Conservation (phyloP, 2,797 vertebrate genomes). For the Antrozous pallidus region DNA sequence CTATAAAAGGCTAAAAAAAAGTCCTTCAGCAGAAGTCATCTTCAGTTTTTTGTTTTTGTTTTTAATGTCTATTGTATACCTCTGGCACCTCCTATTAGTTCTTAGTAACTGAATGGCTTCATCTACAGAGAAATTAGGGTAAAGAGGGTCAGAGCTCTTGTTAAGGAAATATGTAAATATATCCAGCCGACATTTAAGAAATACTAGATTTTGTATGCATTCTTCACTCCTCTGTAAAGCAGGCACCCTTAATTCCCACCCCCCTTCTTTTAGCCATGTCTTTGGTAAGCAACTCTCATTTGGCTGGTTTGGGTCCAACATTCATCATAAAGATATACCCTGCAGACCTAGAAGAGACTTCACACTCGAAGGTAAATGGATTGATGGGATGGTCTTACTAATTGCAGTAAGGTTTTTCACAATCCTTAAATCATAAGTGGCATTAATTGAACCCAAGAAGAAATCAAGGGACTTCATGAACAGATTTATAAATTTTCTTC, state of each 20-base stretch:
- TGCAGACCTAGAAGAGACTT: not conserved
- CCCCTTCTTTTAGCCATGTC: not conserved
- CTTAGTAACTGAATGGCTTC: slow-evolving; percentile 22
- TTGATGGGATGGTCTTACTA: not conserved
- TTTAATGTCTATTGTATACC: not conserved
- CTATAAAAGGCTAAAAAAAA: not conserved
- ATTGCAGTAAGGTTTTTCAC: slow-evolving; percentile 53
- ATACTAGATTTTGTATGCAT: not conserved
- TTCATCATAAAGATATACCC: not conserved
- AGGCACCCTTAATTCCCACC: not conserved
- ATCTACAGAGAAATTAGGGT: slow-evolving; percentile 16
- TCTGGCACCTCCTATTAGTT: not conserved
- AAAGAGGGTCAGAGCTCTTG: not conserved
- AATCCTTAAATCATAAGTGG: slow-evolving; percentile 68
- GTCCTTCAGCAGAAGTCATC: not conserved
- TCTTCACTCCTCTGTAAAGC: not conserved
- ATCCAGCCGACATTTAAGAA: not conserved
- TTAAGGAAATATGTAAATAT: not conserved
- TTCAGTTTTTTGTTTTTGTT: too few relatives aligned
- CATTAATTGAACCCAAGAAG: slow-evolving; percentile 66
- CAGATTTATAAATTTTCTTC: slow-evolving; percentile 81
- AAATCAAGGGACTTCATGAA: slow-evolving; percentile 74
- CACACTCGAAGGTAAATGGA: not conserved
- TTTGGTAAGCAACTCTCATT: slow-evolving; percentile 32
- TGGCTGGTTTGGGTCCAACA: not conserved